Percentiles rank a stretch among this genome's conserved stretches.
These are phyloP conservation scores for Podilymbus podiceps DNA, from an alignment of 2,113 vertebrate species.

Conservation along the genomic window DNA sequence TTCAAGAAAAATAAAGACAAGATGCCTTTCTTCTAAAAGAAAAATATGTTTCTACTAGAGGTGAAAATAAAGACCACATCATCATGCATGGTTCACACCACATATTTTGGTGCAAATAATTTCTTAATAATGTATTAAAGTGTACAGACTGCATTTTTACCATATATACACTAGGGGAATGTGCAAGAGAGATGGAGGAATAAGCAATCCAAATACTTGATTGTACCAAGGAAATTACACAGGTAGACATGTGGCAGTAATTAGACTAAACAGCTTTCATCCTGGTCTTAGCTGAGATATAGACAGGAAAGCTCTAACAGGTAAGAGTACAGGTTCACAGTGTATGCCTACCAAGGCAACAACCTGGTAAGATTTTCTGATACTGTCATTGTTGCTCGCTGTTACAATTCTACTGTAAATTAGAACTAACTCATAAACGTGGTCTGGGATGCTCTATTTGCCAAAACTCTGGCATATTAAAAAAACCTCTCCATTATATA, in stretches of 20 bases:
- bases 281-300: not conserved
- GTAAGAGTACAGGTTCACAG: not conserved
- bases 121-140: not conserved
- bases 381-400: not conserved
- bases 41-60: not conserved
- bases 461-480: not conserved
- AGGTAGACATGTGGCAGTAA: not conserved
- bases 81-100: not conserved
- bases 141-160: not conserved
- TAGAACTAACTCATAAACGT: not conserved
- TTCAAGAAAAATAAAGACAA: not conserved
- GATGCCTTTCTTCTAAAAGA: not conserved
- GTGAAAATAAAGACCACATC: not conserved
- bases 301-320: not conserved
- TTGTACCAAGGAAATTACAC: not conserved
- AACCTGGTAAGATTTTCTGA: not conserved
- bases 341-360: not conserved
- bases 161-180: not conserved
- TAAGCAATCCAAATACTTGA: not conserved
- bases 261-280: not conserved
- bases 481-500: not conserved
- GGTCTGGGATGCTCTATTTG: not conserved
- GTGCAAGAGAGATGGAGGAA: not conserved
- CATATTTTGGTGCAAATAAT: not conserved
- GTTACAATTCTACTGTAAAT: not conserved